Conservation (phyloP, 1,140 invertebrate species). For the Cydia strobilella region DNA sequence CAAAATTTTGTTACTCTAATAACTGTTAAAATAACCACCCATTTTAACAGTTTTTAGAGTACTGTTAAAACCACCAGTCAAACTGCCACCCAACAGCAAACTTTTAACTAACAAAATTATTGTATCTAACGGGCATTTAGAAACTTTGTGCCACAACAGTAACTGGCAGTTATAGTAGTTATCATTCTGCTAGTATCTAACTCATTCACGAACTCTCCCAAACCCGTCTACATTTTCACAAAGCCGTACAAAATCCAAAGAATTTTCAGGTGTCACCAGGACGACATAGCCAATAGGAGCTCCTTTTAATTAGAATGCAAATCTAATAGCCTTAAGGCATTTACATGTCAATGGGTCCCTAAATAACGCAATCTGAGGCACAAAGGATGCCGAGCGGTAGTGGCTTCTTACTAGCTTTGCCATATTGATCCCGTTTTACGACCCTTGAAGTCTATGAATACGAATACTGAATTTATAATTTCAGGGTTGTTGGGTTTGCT, state of each 20-base stretch:
- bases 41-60: no score
- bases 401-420: constrained; percentile 42
- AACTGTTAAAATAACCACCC: no score
- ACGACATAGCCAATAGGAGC: constrained; percentile 48
- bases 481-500: constrained; percentile 27
- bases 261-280: constrained; percentile 37
- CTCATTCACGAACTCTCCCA: background rate
- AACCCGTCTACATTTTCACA: background rate
- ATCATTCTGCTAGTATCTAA: background rate
- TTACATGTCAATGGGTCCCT: constrained; percentile 73
- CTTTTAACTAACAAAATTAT: no score
- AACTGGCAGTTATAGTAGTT: no score
- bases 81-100: no score
- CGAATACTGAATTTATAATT: constrained; percentile 35
- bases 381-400: constrained; percentile 54
- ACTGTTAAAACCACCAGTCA: no score
- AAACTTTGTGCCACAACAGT: no score
- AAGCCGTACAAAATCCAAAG: constrained; percentile 15
- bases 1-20: no score
- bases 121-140: no score
- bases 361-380: constrained; percentile 66
- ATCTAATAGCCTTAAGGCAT: constrained; percentile 73
- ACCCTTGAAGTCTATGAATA: constrained; percentile 45
- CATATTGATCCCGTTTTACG: constrained; percentile 49
- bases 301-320: constrained; percentile 76